These are phyloP conservation scores for Sericinus montela DNA, from an alignment of 2,888 invertebrate genomes.

Conservation along the genomic window DNA sequence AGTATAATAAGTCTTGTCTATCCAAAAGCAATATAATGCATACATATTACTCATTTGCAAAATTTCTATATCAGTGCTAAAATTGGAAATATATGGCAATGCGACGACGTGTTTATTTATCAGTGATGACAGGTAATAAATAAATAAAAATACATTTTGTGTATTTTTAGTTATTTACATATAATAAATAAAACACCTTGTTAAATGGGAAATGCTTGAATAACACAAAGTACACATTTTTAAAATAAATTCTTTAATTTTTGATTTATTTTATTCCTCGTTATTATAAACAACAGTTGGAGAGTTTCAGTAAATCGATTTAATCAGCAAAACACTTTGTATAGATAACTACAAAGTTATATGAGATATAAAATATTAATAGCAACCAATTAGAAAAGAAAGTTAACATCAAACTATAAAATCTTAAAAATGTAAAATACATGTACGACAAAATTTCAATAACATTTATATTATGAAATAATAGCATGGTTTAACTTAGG, in stretches of 20 bases:
- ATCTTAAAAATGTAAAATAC: conserved; percentile 50
- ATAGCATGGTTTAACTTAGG: conserved; percentile 60
- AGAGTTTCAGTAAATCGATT: conserved; percentile 10
- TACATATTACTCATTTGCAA: too few relatives aligned
- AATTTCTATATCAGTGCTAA: too few relatives aligned
- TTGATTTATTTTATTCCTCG: conserved; percentile 49
- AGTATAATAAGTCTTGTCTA: too few relatives aligned
- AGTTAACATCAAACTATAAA: conserved; percentile 52
- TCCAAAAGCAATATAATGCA: too few relatives aligned
- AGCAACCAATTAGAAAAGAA: conserved; percentile 40
- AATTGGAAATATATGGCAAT: too few relatives aligned
- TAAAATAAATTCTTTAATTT: conserved; percentile 60
- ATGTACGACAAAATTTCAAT: conserved; percentile 31
- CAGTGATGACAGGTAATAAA: too few relatives aligned
- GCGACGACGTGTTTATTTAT: too few relatives aligned
- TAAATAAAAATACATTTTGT: too few relatives aligned
- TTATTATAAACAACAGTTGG: conserved; percentile 24
- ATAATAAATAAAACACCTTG: neutral
- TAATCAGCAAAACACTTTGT: conserved; percentile 33
- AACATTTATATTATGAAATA: conserved; percentile 53
- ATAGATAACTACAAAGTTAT: conserved; percentile 34
- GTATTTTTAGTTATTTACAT: neutral
- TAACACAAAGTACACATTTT: conserved; percentile 47
- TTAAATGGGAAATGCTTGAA: conserved; percentile 52
- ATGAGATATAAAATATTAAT: conserved; percentile 36